Percentiles rank a stretch among this genome's conserved stretches.
These are phyloP conservation scores for Hiodon alosoides DNA, from an alignment of 2,113 vertebrate genomes.

Conservation along the genomic window DNA sequence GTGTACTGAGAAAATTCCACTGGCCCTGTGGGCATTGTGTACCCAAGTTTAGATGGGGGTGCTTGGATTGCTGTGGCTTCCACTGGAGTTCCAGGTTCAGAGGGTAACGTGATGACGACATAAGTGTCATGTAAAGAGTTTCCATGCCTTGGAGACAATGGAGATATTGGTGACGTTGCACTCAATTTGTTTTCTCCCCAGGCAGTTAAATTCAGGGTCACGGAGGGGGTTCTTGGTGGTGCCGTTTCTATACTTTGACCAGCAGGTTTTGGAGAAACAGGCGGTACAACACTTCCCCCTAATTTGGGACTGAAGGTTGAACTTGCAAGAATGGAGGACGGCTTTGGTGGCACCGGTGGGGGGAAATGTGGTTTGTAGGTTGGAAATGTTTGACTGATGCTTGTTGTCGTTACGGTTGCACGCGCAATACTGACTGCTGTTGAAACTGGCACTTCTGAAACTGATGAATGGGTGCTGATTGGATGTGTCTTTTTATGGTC, in stretches of 20 bases:
- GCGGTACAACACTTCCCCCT: slow-evolving; percentile 73
- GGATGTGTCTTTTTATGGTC: slow-evolving; percentile 76
- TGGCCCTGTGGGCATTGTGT: slow-evolving; percentile 23
- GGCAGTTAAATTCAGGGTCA: slow-evolving; percentile 81
- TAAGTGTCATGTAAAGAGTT: slow-evolving; percentile 85
- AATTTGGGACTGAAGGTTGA: slow-evolving; percentile 76
- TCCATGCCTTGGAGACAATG: slow-evolving; percentile 74
- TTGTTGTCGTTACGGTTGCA: slow-evolving; percentile 46
- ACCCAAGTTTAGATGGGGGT: slow-evolving; percentile 49
- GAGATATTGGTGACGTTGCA: slow-evolving; percentile 81
- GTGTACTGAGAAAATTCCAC: slow-evolving; percentile 70
- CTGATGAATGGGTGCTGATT: slow-evolving; percentile 10
- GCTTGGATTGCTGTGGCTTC: slow-evolving; percentile 74
- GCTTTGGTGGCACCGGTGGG: slow-evolving; percentile 92
- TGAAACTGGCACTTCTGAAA: slow-evolving; percentile 42
- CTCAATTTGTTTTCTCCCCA: slow-evolving; percentile 70
- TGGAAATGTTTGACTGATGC: slow-evolving; percentile 47
- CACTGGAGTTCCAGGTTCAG: slow-evolving; percentile 89
- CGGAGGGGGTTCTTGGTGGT: slow-evolving; percentile 64
- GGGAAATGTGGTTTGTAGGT: slow-evolving; percentile 70
- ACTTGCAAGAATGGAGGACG: slow-evolving; percentile 75
- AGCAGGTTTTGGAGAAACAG: slow-evolving; percentile 81
- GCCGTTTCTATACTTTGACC: slow-evolving; percentile 47
- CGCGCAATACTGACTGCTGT: slow-evolving; percentile 41
- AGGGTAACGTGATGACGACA: slow-evolving; percentile 95